Base-by-base conservation (phyloP, 2,888 invertebrate species). In the Ctenicera cuprea region DNA sequence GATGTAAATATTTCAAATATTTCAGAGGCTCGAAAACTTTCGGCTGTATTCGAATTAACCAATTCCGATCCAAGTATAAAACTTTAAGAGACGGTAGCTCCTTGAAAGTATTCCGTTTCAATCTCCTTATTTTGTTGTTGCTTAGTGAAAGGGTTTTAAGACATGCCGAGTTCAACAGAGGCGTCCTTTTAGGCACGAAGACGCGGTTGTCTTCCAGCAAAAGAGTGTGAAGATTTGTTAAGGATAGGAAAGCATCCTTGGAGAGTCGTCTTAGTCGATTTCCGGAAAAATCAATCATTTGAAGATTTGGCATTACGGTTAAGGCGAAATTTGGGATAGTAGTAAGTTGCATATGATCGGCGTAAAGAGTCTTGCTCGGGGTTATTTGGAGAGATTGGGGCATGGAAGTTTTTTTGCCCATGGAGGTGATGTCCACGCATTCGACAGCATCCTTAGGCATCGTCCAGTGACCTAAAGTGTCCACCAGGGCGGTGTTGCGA, bases 21-120 rank as follows among this genome's bases (percentile, higher is more conserved):
- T 78, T 76, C 71, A 85, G 70, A 14, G 80, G 77, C 30, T 71
- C 54, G 67, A 85, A 83, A 65, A 82, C 77, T 38, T 79, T 77
- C 5, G 83, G 77, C 11, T 75, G 71, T 26, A 86, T 72, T 54
- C 63, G 74, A 18, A 74, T 79, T 54, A 86, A 59, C 16, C 77
- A 77, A 72, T 86, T 86, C 14, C 82, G 78, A 71, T 86, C 84
- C 75, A 86, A 79, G 79, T 85, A 86, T 37, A 86, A 73, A 18
- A 84, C 82, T 71, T 80, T 79, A 57, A 86, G 70, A 14, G 75
- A 73, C 11, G 83, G 82, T 67, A 84, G 68, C 50, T 78, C 78
- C 5, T 69, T 65, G 61, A 86, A 86, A 9, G 85, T 83, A 22
- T 76, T 61, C 12, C 78, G 74, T 52, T 79, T 78, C 20, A 86